phyloP scores from a whole-genome alignment of 2,797 vertebrate genomes.

The Sebastes iracundus region DNA sequence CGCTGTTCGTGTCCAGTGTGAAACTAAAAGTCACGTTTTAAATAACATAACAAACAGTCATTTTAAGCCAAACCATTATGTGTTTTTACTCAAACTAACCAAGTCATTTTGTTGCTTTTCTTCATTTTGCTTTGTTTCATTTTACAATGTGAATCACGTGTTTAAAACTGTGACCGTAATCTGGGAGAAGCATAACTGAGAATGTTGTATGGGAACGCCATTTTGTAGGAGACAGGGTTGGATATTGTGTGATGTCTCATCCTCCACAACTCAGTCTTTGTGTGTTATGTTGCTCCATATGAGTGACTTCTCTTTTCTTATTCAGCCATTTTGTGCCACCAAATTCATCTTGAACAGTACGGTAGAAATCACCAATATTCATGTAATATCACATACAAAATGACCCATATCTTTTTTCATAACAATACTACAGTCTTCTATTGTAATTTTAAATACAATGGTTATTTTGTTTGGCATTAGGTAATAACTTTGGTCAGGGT shows the following conservation, averaged over 20 bases:
- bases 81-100: too few relatives aligned
- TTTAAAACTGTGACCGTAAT: too few relatives aligned
- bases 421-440: not conserved
- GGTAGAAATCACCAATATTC: not conserved
- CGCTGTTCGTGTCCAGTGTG: too few relatives aligned
- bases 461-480: not conserved
- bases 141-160: too few relatives aligned
- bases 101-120: too few relatives aligned
- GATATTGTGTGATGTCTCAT: not conserved
- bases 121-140: too few relatives aligned
- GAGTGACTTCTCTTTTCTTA: not conserved
- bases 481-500: not conserved
- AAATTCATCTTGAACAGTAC: not conserved
- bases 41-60: too few relatives aligned
- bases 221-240: too few relatives aligned
- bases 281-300: not conserved
- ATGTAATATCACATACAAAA: not conserved
- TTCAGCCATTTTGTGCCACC: not conserved
- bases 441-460: not conserved
- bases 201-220: too few relatives aligned
- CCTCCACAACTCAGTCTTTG: not conserved
- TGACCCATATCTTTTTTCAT: not conserved
- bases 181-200: too few relatives aligned
- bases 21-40: too few relatives aligned
- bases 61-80: too few relatives aligned